Evolutionary conservation across 1,140 invertebrate genomes (phyloP), one percentile per base, ranked within the genome.

Genomic region (Thaumatotibia leucotreta): DNA sequence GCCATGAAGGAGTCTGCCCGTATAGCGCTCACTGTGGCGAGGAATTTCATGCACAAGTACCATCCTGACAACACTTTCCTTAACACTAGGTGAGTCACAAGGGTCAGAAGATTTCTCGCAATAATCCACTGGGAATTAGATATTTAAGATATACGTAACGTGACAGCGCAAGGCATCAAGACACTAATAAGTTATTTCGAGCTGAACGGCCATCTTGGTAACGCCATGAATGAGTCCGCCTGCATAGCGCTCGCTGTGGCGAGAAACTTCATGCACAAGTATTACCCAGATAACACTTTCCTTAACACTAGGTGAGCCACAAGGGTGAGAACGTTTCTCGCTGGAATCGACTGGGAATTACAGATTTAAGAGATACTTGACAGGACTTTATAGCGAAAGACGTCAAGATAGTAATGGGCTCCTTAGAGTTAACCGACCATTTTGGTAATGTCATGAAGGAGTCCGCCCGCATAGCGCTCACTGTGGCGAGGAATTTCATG

Each of bases 1-100:
- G 98, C 99, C 0, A 99, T 99, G 99, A 99, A 99, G 92, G 99
- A 99, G n/a, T n/a, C n/a, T n/a, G n/a, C n/a, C n/a, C n/a, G n/a
- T n/a, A n/a, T n/a, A n/a, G n/a, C n/a, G n/a, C n/a, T n/a, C n/a
- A 86, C 98, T 0, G 98, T 97, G 54, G 96, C 98, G 0, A 95
- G 97, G 76, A 96, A 97, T 80, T 97, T 95, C 79, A 75, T 99
- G 23, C 69, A 84, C 0, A 80, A 91, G 22, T 71, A 92, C 4
- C 93, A 96, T 66, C 27, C 27, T 2, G 27, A 29, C 0, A 99
- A 99, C 84, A 92, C 93, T 64, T 97, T 97, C 76, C 86, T 99
- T 0, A 94, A 95, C 71, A 95, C 94, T 22, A 92, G 91, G 92
- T 93, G 71, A 69, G 39, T 6, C 27, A 29, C 27, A 29, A 29